Base-by-base conservation (phyloP, 35 echinoderm and acorn worm genomes). In the Ophiothrix spiculata region DNA sequence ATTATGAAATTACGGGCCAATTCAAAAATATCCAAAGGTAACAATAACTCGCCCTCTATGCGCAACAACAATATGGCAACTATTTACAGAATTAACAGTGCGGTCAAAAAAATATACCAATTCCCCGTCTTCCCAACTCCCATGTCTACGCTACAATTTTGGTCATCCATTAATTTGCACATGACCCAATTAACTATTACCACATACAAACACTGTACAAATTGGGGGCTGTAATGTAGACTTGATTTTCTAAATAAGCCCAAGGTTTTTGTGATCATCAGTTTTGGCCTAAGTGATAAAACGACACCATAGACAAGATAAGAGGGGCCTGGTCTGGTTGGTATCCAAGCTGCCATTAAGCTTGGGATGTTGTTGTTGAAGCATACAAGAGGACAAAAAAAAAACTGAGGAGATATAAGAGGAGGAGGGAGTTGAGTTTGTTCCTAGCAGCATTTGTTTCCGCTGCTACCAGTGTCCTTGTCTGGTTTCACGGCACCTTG, bases 401-500 rank as follows among this genome's bases (percentile, higher is more conserved):
- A n/a, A n/a, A n/a, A n/a, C n/a, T n/a, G 40, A 31, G 29, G 31
- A 32, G 41, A 41, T 37, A 32, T 35, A 14, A 33, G n/a, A n/a
- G n/a, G 46, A 83, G 33, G 56, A 40, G 81, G 81, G 81, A 37
- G 81, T 54, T 54, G 25, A 79, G 39, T 79, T 79, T 60, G 23
- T 21, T 64, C 69, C 54, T 84, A 84, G 63, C 81, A 84, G 81
- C 81, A 84, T 63, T 84, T 60, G 63, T n/a, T n/a, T 88, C 34
- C 88, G 64, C 60, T 69, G 25, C 88, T 42, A 33, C 89, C 77
- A n/a, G 80, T 40, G 33, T 91, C 85, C 35, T 77, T 85, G 17
- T 87, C 89, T 77, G 93, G 89, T 82, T 95, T 95, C 79, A 95
- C 87, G 37, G 85, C 82, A 32, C 93, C 93, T 40, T 80, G 76